phyloP scores from a whole-genome alignment of 1,140 invertebrate genomes.

The Geopemphigus sp. region DNA sequence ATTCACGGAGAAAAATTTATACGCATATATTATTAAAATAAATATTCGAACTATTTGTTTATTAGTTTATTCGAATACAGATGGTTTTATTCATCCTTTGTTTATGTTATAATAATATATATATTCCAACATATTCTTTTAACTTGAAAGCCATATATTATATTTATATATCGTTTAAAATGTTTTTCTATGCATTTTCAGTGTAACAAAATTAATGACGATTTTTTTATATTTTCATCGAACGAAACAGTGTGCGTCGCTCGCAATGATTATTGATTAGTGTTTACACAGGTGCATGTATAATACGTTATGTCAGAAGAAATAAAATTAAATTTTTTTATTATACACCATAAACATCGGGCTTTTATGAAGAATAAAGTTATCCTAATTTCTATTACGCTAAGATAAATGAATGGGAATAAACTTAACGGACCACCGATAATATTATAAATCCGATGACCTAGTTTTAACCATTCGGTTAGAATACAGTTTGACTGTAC shows the following conservation, averaged over 20 bases:
- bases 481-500: neutral
- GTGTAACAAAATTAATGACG: neutral
- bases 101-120: neutral
- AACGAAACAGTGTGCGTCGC: neutral
- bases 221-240: neutral
- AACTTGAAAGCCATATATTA: neutral
- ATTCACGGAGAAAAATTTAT: too few species aligned
- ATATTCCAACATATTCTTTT: neutral
- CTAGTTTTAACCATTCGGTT: neutral
- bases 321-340: neutral
- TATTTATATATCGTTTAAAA: too few species aligned
- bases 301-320: neutral
- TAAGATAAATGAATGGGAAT: neutral
- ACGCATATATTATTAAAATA: too few species aligned
- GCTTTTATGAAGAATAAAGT: neutral
- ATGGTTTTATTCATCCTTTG: too few species aligned
- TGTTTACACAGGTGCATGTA: slow-evolving; percentile 10
- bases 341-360: neutral
- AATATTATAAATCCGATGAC: neutral
- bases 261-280: neutral
- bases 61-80: too few species aligned
- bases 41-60: too few species aligned
- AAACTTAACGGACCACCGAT: neutral
- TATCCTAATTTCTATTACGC: neutral
- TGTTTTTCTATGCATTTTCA: neutral